A percentile compares a stretch with the other conserved stretches of the same genome.
phyloP scores from a whole-genome alignment of 2,888 invertebrate genomes.

The Drosophila heteroneura region DNA sequence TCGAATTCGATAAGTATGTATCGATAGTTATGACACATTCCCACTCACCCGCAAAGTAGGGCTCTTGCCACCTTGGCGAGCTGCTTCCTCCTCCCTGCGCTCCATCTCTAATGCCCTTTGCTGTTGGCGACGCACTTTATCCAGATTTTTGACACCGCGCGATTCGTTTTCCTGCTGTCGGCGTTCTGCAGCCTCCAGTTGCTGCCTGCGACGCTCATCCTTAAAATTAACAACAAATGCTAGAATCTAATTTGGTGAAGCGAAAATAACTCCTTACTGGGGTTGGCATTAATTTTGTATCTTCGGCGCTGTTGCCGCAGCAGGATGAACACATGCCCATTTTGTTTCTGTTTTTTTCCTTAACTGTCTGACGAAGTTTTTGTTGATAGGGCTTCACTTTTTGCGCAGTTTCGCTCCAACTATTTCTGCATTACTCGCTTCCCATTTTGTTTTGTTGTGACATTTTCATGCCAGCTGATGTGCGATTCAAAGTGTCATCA shows the following conservation, averaged over 20 bases:
- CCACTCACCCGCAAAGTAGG: slow-evolving; percentile 44
- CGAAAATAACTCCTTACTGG: slow-evolving; percentile 58
- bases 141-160: slow-evolving; percentile 89
- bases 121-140: slow-evolving; percentile 87
- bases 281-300: slow-evolving; percentile 83
- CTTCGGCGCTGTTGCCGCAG: slow-evolving; percentile 78
- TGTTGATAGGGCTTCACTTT: slow-evolving; percentile 61
- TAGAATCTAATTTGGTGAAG: background rate
- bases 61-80: slow-evolving; percentile 73
- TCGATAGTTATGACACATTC: slow-evolving; percentile 5
- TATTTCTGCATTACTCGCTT: slow-evolving; percentile 42
- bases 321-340: slow-evolving; percentile 82
- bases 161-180: slow-evolving; percentile 87
- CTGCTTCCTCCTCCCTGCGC: slow-evolving; percentile 86
- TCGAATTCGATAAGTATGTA: slow-evolving; percentile 6
- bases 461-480: slow-evolving; percentile 56
- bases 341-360: slow-evolving; percentile 14
- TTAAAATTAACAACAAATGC: slow-evolving; percentile 69
- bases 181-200: slow-evolving; percentile 89
- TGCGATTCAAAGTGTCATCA: slow-evolving; percentile 27
- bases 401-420: slow-evolving; percentile 49
- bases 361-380: slow-evolving; percentile 14
- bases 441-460: slow-evolving; percentile 63
- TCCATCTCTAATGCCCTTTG: slow-evolving; percentile 87
- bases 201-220: slow-evolving; percentile 89